Percentiles rank a stretch among this genome's conserved stretches.
phyloP scores from a whole-genome alignment of 2,888 invertebrate species.

The Gisinianus flammeolus region DNA sequence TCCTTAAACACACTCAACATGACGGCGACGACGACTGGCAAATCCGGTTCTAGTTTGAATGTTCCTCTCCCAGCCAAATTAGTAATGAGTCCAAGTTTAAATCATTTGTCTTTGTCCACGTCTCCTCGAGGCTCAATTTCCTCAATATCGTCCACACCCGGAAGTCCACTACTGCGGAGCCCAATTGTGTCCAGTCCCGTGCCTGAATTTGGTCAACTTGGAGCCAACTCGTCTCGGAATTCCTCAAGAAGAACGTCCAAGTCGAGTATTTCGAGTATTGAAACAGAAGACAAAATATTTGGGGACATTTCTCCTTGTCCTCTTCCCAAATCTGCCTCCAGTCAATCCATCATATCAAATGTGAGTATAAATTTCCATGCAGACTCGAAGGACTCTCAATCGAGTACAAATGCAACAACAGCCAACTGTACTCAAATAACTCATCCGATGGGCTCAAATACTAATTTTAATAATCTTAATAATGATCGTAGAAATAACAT shows the following conservation, averaged over 20 bases:
- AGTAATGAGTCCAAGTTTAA: conserved; percentile 43
- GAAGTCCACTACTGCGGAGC: conserved; percentile 47
- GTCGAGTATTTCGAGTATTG: conserved; percentile 45
- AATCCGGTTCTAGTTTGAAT: background rate
- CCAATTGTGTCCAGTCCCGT: conserved; percentile 31
- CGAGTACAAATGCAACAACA: background rate
- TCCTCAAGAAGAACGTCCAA: conserved; percentile 44
- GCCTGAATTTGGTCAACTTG: conserved; percentile 3
- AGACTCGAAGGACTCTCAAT: background rate
- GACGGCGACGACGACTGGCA: background rate
- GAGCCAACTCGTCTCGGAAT: background rate
- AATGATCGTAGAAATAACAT: too few relatives aligned
- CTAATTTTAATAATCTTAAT: too few relatives aligned
- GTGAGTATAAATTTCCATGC: background rate
- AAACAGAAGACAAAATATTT: conserved; percentile 13
- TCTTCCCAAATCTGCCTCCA: background rate
- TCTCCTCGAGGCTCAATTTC: conserved; percentile 43
- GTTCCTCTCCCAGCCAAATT: conserved; percentile 39
- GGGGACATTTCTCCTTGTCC: background rate
- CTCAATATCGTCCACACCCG: conserved; percentile 31
- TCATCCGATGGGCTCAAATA: too few relatives aligned
- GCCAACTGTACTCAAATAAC: too few relatives aligned
- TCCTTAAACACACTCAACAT: background rate
- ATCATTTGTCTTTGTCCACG: conserved; percentile 38
- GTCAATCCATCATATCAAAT: conserved; percentile 15